Evolutionary conservation across 2,113 vertebrate genomes (phyloP).

Genomic region (Pandion haliaetus): DNA sequence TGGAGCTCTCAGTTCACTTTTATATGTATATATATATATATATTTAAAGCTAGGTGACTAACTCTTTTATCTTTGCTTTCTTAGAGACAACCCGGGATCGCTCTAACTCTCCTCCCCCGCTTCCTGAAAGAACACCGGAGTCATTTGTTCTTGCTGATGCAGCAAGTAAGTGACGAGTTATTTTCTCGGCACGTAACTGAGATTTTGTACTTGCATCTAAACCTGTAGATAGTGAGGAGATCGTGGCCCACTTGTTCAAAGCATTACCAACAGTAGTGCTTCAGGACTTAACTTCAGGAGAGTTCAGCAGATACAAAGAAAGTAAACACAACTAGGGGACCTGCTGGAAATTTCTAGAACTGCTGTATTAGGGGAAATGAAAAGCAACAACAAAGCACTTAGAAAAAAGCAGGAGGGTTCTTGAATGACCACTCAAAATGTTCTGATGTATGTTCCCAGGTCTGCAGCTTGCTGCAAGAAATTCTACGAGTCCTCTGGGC

Average conservation of each 20-base stretch:
- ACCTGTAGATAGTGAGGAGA: background rate
- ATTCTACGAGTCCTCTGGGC: background rate
- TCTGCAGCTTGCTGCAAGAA: constrained; percentile 26
- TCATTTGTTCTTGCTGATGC: constrained; percentile 78
- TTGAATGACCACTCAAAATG: background rate
- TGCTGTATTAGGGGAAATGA: background rate
- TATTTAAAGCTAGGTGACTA: background rate
- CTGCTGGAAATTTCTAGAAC: background rate
- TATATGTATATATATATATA: too few species aligned
- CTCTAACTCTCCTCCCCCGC: constrained; percentile 60
- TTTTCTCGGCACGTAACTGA: background rate
- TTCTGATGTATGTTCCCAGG: background rate
- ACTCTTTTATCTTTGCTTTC: background rate
- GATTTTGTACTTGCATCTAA: background rate
- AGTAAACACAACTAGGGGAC: background rate
- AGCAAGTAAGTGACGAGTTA: constrained; percentile 69
- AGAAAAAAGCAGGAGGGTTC: background rate
- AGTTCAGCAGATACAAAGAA: background rate
- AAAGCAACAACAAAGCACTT: background rate
- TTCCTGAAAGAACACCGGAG: constrained; percentile 82
- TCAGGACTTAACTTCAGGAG: background rate
- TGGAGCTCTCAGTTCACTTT: background rate
- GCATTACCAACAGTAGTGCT: background rate
- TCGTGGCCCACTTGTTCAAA: background rate
- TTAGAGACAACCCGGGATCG: constrained; percentile 28